These are phyloP conservation scores for Onychorhynchus coronatus DNA, from an alignment of 2,113 vertebrate species.

Conservation along the genomic window DNA sequence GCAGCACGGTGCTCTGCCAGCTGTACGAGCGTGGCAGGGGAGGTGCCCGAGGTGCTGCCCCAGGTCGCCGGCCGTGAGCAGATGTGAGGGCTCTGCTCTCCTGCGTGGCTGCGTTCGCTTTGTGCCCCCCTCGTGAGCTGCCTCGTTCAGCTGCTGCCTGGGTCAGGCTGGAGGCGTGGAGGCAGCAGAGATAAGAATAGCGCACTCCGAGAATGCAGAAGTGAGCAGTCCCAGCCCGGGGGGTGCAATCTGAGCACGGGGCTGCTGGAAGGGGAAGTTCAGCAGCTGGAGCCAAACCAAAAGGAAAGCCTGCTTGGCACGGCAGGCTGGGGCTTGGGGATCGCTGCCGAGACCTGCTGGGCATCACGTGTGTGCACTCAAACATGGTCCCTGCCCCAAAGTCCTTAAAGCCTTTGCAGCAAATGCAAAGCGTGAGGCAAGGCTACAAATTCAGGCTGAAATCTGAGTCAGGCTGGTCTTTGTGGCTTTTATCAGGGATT, in stretches of 20 bases:
- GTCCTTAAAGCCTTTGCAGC: rapidly evolving
- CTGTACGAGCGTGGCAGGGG: rapidly evolving
- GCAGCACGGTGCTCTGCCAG: rapidly evolving
- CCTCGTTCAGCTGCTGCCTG: neutral
- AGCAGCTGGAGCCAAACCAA: neutral
- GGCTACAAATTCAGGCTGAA: rapidly evolving
- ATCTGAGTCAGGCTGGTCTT: neutral
- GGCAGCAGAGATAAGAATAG: neutral
- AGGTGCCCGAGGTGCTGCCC: rapidly evolving
- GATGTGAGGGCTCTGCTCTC: neutral
- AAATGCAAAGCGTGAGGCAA: rapidly evolving
- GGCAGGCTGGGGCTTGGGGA: neutral
- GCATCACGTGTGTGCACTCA: rapidly evolving
- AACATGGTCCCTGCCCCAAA: rapidly evolving
- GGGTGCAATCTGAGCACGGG: neutral
- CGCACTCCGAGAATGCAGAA: neutral
- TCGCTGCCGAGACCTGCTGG: rapidly evolving
- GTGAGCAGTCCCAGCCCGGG: neutral
- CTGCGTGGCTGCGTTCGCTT: rapidly evolving
- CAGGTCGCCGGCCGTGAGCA: rapidly evolving
- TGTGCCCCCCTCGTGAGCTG: neutral
- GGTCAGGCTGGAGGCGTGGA: neutral
- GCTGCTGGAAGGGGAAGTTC: neutral
- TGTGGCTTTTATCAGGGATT: neutral
- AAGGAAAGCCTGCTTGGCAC: neutral